Conservation (phyloP, 2,113 vertebrate species). For the Oreochromis aureus region DNA sequence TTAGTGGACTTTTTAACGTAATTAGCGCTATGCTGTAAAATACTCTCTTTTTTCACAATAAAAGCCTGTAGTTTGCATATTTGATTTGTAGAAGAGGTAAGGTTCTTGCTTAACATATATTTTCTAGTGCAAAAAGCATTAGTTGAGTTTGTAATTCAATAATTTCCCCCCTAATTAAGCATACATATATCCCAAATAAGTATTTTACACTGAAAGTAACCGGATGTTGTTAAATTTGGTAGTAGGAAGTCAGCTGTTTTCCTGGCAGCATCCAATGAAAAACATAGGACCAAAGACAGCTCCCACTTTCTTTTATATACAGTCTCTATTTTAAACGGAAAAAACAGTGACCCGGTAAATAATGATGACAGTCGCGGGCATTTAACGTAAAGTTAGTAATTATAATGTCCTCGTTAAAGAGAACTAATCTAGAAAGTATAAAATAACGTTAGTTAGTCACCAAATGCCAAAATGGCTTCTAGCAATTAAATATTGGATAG, state of each 20-base stretch:
- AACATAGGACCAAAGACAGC: neutral
- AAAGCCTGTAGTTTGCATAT: neutral
- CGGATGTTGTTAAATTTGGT: neutral
- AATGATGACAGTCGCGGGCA: neutral
- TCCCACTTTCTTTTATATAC: neutral
- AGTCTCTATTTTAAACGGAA: neutral
- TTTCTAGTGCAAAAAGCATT: neutral
- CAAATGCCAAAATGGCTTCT: fast-evolving
- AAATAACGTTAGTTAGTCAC: neutral
- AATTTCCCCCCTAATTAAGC: neutral
- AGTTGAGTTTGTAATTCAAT: neutral
- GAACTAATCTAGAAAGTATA: neutral
- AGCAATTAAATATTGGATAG: neutral
- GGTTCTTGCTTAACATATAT: fast-evolving
- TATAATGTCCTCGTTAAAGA: neutral
- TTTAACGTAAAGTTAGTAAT: fast-evolving
- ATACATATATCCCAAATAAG: fast-evolving
- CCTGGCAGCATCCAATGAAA: neutral
- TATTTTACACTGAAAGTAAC: neutral
- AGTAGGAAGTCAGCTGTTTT: neutral
- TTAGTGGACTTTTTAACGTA: neutral
- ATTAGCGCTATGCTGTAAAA: neutral
- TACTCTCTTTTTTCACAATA: fast-evolving
- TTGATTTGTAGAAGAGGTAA: neutral
- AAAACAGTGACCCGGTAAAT: neutral